Conservation (phyloP, 2,113 vertebrate species). For the Myiozetetes cayanensis region DNA sequence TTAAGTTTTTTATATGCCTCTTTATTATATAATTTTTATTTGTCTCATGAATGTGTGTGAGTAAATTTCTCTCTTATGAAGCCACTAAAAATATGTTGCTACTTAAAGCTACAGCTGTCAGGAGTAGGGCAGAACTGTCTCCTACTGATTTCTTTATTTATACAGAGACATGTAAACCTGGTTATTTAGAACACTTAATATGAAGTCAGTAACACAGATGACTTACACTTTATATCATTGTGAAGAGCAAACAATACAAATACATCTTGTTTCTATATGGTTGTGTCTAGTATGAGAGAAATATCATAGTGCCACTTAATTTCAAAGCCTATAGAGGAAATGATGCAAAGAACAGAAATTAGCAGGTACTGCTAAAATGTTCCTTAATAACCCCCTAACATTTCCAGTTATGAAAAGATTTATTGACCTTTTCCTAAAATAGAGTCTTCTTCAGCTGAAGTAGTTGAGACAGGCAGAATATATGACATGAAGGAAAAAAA, state of each 20-base stretch:
- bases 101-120: background rate
- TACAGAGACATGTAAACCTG: background rate
- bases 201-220: background rate
- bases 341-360: background rate
- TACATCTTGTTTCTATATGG: background rate
- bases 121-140: background rate
- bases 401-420: background rate
- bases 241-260: background rate
- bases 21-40: background rate
- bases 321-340: background rate
- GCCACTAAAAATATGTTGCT: background rate
- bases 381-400: background rate
- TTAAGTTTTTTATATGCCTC: background rate
- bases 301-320: background rate
- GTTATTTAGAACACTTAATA: background rate
- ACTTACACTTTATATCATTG: background rate
- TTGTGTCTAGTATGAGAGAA: background rate
- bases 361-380: background rate
- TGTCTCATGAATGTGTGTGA: background rate
- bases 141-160: background rate
- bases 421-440: background rate
- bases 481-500: background rate
- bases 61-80: background rate
- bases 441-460: background rate
- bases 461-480: background rate